Evolutionary conservation across 2,113 vertebrate genomes (phyloP), one percentile per base, ranked within the genome.

Genomic region (Rhinolophus sinicus): DNA sequence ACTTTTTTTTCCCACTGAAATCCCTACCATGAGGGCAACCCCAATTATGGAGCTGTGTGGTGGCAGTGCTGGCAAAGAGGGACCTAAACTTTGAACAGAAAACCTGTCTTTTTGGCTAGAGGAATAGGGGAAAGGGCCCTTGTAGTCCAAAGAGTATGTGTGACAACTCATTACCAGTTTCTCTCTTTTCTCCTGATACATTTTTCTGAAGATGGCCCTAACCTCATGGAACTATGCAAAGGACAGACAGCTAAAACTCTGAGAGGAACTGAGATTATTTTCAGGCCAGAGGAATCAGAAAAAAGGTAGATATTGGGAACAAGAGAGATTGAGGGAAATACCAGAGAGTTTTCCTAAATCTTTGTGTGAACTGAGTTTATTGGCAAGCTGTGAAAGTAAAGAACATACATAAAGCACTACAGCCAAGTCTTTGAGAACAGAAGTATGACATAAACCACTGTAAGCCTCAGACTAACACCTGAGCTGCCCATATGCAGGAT

Each of bases 11-110:
- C 88, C 73, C 35, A 62, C 0, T 80, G 28, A 54, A 7, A 52
- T 6, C 30, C 33, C n/a, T 56, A 35, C 47, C 16, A n/a, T 2
- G 9, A 44, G 19, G 7, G 4, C 2, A 47, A 13, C 3, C 2
- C 22, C 12, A 3, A 33, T 65, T 22, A 13, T 2, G 5, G 18
- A 58, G 8, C 18, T 28, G 2, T 52, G 7, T 54, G 5, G 18
- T 70, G 19, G 47, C 82, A 38, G 11, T 44, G 60, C 44, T 47
- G n/a, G 22, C 18, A 72, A 82, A 92, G 28, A 80, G 15, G 3
- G 19, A 72, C 64, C 64, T 54, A 28, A 91, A 40, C 18, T 19
- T 6, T 24, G 7, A 14, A 7, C 15, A 35, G 40, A 40, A 47
- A 76, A 15, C 3, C 33, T 26, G 9, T 64, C 15, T 65, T n/a